Evolutionary conservation across 2,888 invertebrate species (phyloP).

Genomic region (Hanleya hanleyi): DNA sequence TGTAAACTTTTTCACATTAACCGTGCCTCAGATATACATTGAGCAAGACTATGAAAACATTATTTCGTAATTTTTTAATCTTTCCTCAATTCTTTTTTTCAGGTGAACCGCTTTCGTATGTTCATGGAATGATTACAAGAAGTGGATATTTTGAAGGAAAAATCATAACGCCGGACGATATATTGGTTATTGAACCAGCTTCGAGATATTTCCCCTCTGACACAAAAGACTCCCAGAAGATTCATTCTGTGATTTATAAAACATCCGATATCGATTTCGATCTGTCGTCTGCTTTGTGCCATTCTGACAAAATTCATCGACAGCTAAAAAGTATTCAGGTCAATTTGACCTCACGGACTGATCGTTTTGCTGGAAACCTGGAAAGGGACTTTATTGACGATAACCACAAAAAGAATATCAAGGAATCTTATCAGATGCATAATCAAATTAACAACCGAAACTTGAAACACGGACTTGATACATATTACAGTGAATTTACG

Average conservation of each 20-base stretch:
- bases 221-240: slow-evolving; percentile 77
- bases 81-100: slow-evolving; percentile 46
- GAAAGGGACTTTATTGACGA: too few relatives aligned
- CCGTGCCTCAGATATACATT: too few relatives aligned
- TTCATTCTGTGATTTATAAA: slow-evolving; percentile 94
- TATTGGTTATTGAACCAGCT: slow-evolving; percentile 94
- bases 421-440: too few relatives aligned
- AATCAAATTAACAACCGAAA: too few relatives aligned
- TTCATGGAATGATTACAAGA: slow-evolving; percentile 88
- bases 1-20: too few relatives aligned
- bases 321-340: slow-evolving; percentile 39
- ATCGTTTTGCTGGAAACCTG: not conserved
- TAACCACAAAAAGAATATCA: too few relatives aligned
- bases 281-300: slow-evolving; percentile 42
- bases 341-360: not conserved
- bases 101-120: slow-evolving; percentile 88
- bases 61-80: too few relatives aligned
- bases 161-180: slow-evolving; percentile 77
- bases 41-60: too few relatives aligned
- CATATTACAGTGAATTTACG: too few relatives aligned
- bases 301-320: slow-evolving; percentile 47
- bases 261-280: slow-evolving; percentile 86
- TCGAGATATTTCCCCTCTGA: slow-evolving; percentile 85
- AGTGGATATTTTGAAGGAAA: slow-evolving; percentile 94
- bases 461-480: too few relatives aligned